Evolutionary conservation across 2,113 vertebrate genomes (phyloP), one percentile per base, ranked within the genome.

Genomic region (Heteronetta atricapilla): DNA sequence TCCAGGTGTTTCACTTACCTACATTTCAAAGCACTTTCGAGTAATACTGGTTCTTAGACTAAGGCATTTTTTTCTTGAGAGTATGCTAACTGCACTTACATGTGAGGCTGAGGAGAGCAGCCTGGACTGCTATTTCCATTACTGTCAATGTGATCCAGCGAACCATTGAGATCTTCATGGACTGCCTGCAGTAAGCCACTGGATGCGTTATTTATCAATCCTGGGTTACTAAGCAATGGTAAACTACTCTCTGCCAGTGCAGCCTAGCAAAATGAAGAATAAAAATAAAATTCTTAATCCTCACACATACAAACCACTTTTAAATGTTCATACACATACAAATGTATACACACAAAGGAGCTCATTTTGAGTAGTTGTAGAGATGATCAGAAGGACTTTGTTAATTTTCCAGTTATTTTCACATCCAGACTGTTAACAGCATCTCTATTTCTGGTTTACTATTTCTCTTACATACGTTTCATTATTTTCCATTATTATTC

Each of bases 221-320:
- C 98, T 7, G 99, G 98, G 95, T 98, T 99, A 94, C 99, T 98
- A 97, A 99, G 98, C 97, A 99, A 97, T 94, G 99, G 99, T 97
- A 99, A 98, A 98, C 99, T 99, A 97, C 99, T 99, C 98, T 99
- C 99, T 68, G 99, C 99, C 98, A 99, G 97, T 26, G 99, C 99
- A 83, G 99, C 99, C 99, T 99, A 96, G 80, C 36, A 92, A 95
- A 95, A 96, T 8, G 38, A 72, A 55, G 77, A 91, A 94, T 18
- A 88, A 93, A 95, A 87, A 76, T 55, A 69, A 36, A 91, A 96
- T 84, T 73, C 59, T 90, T 60, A 94, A 86, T 50, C 28, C 14
- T 19, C 8, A 48, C 9, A 26, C 48, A 87, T 2, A 48, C n/a
- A 89, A 5, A 83, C n/a, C 31, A 33, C 13, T 72, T 92, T 69